Percentiles rank a stretch among this genome's conserved stretches.
phyloP scores from a whole-genome alignment of 1,140 invertebrate genomes.

The Pantala flavescens region DNA sequence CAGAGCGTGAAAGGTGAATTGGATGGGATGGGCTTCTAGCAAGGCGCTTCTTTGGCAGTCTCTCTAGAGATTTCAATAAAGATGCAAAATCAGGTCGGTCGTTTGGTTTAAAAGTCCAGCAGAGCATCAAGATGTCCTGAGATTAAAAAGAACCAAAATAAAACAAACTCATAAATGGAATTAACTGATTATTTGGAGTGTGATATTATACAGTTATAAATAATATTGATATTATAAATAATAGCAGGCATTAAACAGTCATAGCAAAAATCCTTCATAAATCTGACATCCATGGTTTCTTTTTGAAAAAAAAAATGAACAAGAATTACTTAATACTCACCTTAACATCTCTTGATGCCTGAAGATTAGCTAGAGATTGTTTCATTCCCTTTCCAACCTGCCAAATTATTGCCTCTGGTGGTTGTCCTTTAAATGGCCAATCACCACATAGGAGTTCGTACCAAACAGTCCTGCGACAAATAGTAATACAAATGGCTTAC shows the following conservation, averaged over 20 bases:
- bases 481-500: slow-evolving; percentile 21
- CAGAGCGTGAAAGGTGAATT: slow-evolving; percentile 81
- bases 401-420: slow-evolving; percentile 94
- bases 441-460: slow-evolving; percentile 94
- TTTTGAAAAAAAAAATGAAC: no score
- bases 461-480: slow-evolving; percentile 81
- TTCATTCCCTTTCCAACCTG: slow-evolving; percentile 95
- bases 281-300: no score
- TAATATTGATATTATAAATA: no score
- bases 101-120: slow-evolving; percentile 78
- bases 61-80: slow-evolving; percentile 74
- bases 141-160: slow-evolving; percentile 26
- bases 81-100: slow-evolving; percentile 84
- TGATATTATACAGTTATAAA: no score
- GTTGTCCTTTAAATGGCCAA: slow-evolving; percentile 89
- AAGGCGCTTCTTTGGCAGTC: slow-evolving; percentile 85
- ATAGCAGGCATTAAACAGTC: no score
- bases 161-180: not conserved
- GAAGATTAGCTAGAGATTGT: slow-evolving; percentile 85
- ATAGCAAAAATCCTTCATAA: no score
- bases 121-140: slow-evolving; percentile 92
- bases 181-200: no score
- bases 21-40: slow-evolving; percentile 96
- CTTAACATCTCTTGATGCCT: slow-evolving; percentile 93
- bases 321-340: slow-evolving; percentile 40